Percentiles rank a stretch among this genome's conserved stretches.
These are phyloP conservation scores for Arctopsyche grandis DNA, from an alignment of 1,140 invertebrate genomes.

Conservation along the genomic window DNA sequence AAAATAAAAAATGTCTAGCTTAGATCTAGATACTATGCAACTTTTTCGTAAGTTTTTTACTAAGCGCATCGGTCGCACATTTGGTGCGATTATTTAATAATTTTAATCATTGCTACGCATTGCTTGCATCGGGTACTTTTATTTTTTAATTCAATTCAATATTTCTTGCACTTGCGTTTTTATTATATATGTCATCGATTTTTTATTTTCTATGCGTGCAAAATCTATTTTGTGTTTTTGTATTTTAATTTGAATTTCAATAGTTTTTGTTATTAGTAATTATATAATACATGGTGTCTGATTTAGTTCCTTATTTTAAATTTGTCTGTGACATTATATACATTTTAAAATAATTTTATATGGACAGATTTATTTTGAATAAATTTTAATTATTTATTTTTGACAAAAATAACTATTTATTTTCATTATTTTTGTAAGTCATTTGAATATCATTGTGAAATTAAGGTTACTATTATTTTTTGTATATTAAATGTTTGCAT, in stretches of 20 bases:
- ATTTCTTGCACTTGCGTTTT: neutral
- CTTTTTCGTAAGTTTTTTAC: neutral
- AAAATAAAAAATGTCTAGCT: neutral
- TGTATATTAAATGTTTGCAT: neutral
- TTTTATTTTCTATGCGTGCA: neutral
- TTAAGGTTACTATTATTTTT: neutral
- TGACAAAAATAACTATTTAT: conserved; percentile 8
- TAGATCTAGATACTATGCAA: neutral
- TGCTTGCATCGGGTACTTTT: neutral
- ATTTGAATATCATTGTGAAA: neutral
- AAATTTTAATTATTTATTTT: neutral
- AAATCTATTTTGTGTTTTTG: too few species aligned
- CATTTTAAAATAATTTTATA: too few species aligned
- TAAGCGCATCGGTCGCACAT: too few species aligned
- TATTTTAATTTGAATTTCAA: neutral
- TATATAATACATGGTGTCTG: neutral
- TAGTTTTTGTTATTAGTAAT: neutral
- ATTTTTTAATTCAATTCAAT: neutral
- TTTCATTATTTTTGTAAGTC: neutral
- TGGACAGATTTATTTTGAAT: neutral
- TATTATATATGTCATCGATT: neutral
- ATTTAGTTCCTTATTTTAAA: conserved; percentile 15
- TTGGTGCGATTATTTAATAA: too few species aligned
- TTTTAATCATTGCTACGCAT: too few species aligned
- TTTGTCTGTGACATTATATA: neutral